These are phyloP conservation scores for Aleiodes alternator DNA, from an alignment of 2,888 invertebrate species.

Conservation along the genomic window DNA sequence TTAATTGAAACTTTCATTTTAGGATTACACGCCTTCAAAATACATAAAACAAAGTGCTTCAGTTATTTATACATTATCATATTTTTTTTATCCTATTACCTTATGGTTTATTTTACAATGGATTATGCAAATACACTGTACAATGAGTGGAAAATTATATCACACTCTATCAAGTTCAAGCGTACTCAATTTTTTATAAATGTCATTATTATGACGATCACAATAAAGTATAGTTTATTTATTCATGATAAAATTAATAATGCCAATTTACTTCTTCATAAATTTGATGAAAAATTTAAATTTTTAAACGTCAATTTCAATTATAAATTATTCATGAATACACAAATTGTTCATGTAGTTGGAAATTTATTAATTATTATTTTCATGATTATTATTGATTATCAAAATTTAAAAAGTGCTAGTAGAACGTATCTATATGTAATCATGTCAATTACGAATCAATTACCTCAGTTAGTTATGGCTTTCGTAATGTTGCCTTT, in stretches of 20 bases:
- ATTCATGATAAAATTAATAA: slow-evolving; percentile 23
- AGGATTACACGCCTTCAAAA: slow-evolving; percentile 51
- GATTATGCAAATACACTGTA: slow-evolving; percentile 38
- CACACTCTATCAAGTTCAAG: slow-evolving; percentile 34
- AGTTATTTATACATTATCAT: slow-evolving; percentile 51
- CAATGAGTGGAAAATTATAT: slow-evolving; percentile 29
- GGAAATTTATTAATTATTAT: slow-evolving; percentile 48
- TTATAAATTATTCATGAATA: slow-evolving; percentile 42
- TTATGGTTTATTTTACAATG: slow-evolving; percentile 35
- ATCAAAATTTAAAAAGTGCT: slow-evolving; percentile 47
- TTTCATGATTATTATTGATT: slow-evolving; percentile 51
- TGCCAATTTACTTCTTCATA: slow-evolving; percentile 36
- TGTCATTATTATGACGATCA: slow-evolving; percentile 44
- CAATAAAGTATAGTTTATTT: slow-evolving; percentile 40
- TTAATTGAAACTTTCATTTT: slow-evolving; percentile 30
- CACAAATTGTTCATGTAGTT: slow-evolving; percentile 39
- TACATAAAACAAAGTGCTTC: slow-evolving; percentile 39
- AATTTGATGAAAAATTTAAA: slow-evolving; percentile 51
- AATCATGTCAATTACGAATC: slow-evolving; percentile 50
- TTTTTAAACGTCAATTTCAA: slow-evolving; percentile 47
- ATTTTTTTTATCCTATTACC: slow-evolving; percentile 41
- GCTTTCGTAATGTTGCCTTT: slow-evolving; percentile 49
- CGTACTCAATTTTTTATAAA: slow-evolving; percentile 33
- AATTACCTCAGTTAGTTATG: slow-evolving; percentile 52
- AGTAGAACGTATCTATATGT: slow-evolving; percentile 32